These are phyloP conservation scores for Phylloscopus whistleri DNA, from an alignment of 2,113 vertebrate species.

Conservation along the genomic window DNA sequence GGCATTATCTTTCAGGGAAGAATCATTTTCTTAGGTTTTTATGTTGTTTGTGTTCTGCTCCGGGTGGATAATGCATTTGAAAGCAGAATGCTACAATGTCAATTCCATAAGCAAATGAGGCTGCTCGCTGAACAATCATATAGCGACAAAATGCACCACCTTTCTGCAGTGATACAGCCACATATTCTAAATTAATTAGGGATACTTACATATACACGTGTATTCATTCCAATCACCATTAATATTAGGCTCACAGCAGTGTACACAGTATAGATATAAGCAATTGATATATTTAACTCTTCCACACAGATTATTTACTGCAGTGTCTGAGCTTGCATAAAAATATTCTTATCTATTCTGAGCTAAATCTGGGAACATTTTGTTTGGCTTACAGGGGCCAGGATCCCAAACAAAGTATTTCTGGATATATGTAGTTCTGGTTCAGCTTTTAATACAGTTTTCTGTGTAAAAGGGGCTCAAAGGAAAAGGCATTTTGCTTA, in stretches of 20 bases:
- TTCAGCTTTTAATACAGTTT: neutral
- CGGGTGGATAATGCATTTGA: conserved; percentile 62
- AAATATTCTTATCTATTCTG: neutral
- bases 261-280: neutral
- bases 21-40: conserved; percentile 69
- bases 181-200: neutral
- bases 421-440: neutral
- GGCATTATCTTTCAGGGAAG: conserved; percentile 70
- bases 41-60: conserved; percentile 49
- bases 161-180: neutral
- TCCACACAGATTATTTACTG: neutral
- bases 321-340: neutral
- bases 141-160: neutral
- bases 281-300: neutral
- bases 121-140: neutral
- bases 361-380: neutral
- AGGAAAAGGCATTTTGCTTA: neutral
- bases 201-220: neutral
- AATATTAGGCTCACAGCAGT: neutral
- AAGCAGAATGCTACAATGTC: conserved; percentile 47
- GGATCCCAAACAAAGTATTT: neutral
- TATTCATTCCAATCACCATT: neutral
- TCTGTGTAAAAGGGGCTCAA: neutral
- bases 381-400: neutral
- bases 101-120: conserved; percentile 11